phyloP scores from a whole-genome alignment of 2,888 invertebrate genomes.

The Troides helena region DNA sequence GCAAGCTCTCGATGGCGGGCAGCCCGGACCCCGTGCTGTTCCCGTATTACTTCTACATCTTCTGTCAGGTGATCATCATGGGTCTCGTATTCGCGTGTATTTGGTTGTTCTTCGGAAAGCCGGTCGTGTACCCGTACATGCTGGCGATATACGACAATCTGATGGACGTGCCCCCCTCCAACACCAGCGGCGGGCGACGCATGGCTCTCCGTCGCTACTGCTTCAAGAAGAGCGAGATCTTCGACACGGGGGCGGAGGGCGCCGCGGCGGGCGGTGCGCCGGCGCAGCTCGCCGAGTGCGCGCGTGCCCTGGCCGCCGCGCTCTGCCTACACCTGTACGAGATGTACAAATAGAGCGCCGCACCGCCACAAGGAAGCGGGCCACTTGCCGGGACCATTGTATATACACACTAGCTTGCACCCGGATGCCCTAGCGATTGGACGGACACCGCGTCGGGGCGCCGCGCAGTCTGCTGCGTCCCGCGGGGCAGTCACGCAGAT shows the following conservation, averaged over 20 bases:
- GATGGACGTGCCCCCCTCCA: neutral
- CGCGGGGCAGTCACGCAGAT: too few species aligned
- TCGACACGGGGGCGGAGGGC: conserved; percentile 48
- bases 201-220: conserved; percentile 48
- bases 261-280: neutral
- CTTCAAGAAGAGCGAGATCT: conserved; percentile 68
- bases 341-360: neutral
- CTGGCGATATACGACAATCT: conserved; percentile 41
- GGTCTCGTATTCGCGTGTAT: conserved; percentile 48
- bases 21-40: conserved; percentile 63
- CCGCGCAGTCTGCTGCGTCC: too few species aligned
- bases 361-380: too few species aligned
- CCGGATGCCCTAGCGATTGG: too few species aligned
- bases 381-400: too few species aligned
- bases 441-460: too few species aligned
- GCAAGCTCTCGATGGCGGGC: conserved; percentile 58
- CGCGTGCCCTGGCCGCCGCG: neutral
- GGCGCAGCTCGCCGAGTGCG: neutral
- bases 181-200: neutral
- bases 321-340: neutral
- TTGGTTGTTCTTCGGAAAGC: conserved; percentile 55
- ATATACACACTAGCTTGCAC: too few species aligned
- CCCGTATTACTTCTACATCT: conserved; percentile 68
- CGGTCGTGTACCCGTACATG: conserved; percentile 54
- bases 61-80: conserved; percentile 61